Evolutionary conservation across 2,888 invertebrate species (phyloP), one percentile per base, ranked within the genome.

Genomic region (Terebella lapidaria): DNA sequence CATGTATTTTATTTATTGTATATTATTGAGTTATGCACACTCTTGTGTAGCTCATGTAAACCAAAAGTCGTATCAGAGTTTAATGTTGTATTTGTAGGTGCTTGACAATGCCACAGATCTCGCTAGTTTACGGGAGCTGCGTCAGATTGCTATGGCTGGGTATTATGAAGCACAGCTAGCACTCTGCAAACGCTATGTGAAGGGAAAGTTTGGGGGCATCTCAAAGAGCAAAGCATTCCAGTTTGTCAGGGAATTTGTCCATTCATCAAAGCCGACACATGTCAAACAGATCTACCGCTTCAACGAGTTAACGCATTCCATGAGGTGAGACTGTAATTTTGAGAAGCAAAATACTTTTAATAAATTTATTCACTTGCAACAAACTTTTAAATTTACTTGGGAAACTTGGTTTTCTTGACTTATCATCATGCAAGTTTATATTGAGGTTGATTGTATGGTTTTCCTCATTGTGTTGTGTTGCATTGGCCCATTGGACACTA

Each of bases 221-320:
- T 56, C 65, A 20, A 46, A 61, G 28, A 20, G 62, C 10, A 71
- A 75, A 56, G 76, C 76, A 22, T 71, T 70, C 30, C 47, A 63
- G 24, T 75, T 70, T 61, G 68, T 74, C 5, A 61, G 68, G 47
- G 69, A 73, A 22, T 72, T 76, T 57, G 69, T 76, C 30, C 74
- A 75, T 64, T 72, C 73, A 47, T 72, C 74, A 52, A 62, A 66
- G 10, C 70, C 74, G 2, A 61, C 71, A 3, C 67, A 70, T 61
- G 70, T 72, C 57, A 70, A 72, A 56, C 69, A 71, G 27, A 69
- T 74, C 49, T 75, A 72, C 64, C 61, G 66, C 54, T 69, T 69
- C 60, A 67, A 67, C 45, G 73, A 75, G 59, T 70, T 76, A 20
- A 76, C 75, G 18, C 70, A 71, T 24, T 73, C 74, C 52, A 77